Evolutionary conservation across 2,797 vertebrate species (phyloP).

Genomic region (Platyrinchus mystaceus): DNA sequence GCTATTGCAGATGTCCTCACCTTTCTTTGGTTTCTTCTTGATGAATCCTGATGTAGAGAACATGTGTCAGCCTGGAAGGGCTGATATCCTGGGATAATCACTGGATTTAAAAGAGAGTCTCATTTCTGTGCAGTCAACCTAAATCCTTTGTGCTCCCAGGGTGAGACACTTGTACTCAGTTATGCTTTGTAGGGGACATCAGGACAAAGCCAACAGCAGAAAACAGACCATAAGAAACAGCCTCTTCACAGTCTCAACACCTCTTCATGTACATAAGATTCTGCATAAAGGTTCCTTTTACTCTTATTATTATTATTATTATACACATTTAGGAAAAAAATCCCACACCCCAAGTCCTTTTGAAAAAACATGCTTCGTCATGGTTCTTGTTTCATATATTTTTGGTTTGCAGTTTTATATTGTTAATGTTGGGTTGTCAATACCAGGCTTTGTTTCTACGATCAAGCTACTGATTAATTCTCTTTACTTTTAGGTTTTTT

Average conservation of each 20-base stretch:
- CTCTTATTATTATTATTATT: background rate
- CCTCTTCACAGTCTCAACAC: background rate
- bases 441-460: background rate
- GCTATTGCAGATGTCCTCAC: background rate
- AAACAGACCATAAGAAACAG: background rate
- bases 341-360: background rate
- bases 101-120: background rate
- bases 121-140: background rate
- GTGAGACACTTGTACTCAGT: background rate
- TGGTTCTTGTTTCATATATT: background rate
- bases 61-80: background rate
- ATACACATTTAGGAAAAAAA: background rate
- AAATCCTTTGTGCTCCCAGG: background rate
- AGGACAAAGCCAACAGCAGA: background rate
- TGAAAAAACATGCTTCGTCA: background rate
- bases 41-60: background rate
- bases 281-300: background rate
- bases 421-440: background rate
- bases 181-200: background rate
- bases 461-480: conserved; percentile 43
- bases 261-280: background rate
- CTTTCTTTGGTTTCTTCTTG: background rate
- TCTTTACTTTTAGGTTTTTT: conserved; percentile 29
- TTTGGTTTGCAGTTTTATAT: background rate
- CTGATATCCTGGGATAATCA: background rate